These are phyloP conservation scores for Patagioenas fasciata DNA, from an alignment of 2,113 vertebrate species.

Conservation along the genomic window DNA sequence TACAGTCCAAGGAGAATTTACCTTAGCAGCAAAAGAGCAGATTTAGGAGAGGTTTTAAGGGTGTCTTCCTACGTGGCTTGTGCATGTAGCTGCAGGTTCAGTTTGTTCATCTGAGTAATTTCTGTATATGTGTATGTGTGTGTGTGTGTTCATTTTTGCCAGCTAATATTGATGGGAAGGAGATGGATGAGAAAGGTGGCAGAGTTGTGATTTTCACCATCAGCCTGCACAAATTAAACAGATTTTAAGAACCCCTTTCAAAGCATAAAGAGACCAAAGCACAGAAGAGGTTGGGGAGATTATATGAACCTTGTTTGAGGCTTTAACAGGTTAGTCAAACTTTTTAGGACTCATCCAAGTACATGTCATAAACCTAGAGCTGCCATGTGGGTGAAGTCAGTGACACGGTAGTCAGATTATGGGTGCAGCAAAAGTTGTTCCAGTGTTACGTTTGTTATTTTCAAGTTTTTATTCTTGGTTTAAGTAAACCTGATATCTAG, in stretches of 20 bases:
- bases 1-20: not conserved
- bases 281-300: not conserved
- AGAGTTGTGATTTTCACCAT: not conserved
- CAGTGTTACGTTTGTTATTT: not conserved
- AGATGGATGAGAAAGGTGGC: not conserved
- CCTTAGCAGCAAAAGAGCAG: not conserved
- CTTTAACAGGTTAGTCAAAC: not conserved
- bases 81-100: not conserved
- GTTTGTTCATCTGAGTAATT: not conserved
- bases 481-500: constrained; percentile 14
- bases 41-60: not conserved
- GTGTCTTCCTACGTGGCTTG: not conserved
- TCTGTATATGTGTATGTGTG: not conserved
- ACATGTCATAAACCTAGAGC: not conserved
- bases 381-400: not conserved
- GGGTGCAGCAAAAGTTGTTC: not conserved
- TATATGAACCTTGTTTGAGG: not conserved
- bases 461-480: constrained; percentile 18
- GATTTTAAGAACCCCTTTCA: not conserved
- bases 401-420: not conserved
- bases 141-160: not conserved
- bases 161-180: not conserved
- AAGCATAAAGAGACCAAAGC: not conserved
- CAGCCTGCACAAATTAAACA: not conserved
- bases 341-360: not conserved